Evolutionary conservation across 2,888 invertebrate species (phyloP).

Genomic region (Xanthostigma xanthostigma): DNA sequence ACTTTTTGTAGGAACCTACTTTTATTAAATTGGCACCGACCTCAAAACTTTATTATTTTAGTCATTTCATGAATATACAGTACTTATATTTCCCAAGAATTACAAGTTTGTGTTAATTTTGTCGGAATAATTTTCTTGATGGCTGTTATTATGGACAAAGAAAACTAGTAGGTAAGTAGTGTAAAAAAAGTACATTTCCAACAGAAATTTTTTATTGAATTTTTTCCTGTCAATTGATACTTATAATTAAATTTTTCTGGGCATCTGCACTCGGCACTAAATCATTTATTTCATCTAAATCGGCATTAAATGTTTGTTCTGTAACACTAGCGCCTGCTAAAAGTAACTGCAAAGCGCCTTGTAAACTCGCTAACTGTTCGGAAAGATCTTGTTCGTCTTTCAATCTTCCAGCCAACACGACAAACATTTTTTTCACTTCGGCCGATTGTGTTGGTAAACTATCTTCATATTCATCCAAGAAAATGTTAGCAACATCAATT

Average conservation of each 20-base stretch:
- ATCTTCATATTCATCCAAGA: slow-evolving; percentile 61
- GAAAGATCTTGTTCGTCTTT: slow-evolving; percentile 53
- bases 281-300: slow-evolving; percentile 20
- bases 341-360: slow-evolving; percentile 54
- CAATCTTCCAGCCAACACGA: slow-evolving; percentile 42
- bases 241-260: slow-evolving; percentile 39
- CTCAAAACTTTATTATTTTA: no score
- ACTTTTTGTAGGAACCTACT: no score
- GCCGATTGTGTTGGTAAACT: slow-evolving; percentile 45
- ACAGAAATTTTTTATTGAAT: background rate
- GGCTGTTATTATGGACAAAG: no score
- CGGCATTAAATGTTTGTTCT: slow-evolving; percentile 23
- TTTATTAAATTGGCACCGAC: no score
- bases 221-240: slow-evolving; percentile 24
- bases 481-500: slow-evolving; percentile 54
- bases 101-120: no score
- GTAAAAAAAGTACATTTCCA: no score
- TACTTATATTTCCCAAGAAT: no score
- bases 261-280: slow-evolving; percentile 30
- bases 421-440: slow-evolving; percentile 43
- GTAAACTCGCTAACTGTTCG: slow-evolving; percentile 44
- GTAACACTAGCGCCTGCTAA: slow-evolving; percentile 41
- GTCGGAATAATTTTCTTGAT: no score
- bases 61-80: no score
- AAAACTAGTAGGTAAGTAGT: no score